These are phyloP conservation scores for Cynodonichthys magdalenae DNA, from an alignment of 2,797 vertebrate genomes.

Conservation along the genomic window DNA sequence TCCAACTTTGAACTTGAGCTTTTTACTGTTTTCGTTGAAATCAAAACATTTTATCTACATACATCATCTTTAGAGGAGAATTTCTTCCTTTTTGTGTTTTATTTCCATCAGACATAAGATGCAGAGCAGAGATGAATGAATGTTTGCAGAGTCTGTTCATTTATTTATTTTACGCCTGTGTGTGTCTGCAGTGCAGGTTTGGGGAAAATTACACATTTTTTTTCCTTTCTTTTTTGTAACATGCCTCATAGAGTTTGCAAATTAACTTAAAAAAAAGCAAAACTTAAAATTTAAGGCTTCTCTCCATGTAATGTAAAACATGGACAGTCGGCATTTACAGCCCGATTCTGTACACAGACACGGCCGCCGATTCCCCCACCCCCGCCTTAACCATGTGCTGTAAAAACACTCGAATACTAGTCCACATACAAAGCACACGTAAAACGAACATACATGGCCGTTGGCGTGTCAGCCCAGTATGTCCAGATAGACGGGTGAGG, in stretches of 20 bases:
- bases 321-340: constrained; percentile 84
- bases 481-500: constrained; percentile 98
- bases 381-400: constrained; percentile 18
- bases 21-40: neutral
- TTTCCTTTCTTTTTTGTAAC: constrained; percentile 62
- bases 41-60: no score
- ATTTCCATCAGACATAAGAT: constrained; percentile 85
- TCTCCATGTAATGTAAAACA: constrained; percentile 88
- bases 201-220: constrained; percentile 35
- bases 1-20: neutral
- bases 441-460: constrained; percentile 43
- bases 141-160: constrained; percentile 42
- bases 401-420: constrained; percentile 21
- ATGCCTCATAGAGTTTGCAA: constrained; percentile 40
- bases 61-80: neutral
- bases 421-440: constrained; percentile 21
- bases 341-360: constrained; percentile 62
- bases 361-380: constrained; percentile 12
- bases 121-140: constrained; percentile 83
- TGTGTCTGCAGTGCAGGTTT: constrained; percentile 20
- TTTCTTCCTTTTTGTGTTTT: constrained; percentile 83
- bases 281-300: constrained; percentile 91
- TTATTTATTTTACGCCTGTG: constrained; percentile 13
- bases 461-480: constrained; percentile 90
- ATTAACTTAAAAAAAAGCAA: constrained; percentile 26